phyloP scores from a whole-genome alignment of 2,888 invertebrate species.

The Drosophila prostipennis region DNA sequence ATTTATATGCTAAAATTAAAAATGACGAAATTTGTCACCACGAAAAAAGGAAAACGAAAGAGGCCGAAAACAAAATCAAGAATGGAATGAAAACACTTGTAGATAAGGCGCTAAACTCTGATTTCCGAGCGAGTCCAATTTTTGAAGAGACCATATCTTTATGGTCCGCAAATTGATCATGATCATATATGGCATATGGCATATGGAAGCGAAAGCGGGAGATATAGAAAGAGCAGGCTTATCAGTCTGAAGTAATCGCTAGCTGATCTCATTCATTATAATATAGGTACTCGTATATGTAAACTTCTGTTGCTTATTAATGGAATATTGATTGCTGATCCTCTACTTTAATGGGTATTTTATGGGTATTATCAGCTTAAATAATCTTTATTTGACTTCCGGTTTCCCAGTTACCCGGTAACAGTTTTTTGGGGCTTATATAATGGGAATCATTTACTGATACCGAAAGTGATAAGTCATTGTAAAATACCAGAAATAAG shows the following conservation, averaged over 20 bases:
- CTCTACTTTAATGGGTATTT: constrained; percentile 7
- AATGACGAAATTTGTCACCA: constrained; percentile 66
- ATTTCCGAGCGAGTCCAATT: constrained; percentile 63
- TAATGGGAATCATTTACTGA: background rate
- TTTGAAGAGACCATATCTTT: constrained; percentile 38
- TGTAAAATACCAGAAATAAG: background rate
- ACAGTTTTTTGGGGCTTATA: background rate
- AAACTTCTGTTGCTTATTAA: constrained; percentile 17
- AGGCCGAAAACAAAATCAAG: background rate
- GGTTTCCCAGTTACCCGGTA: background rate
- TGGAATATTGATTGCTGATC: constrained; percentile 20
- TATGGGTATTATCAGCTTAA: background rate
- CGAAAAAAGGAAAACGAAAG: background rate
- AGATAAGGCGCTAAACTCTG: constrained; percentile 46
- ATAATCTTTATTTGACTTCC: background rate
- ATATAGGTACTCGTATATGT: constrained; percentile 11
- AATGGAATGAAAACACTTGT: constrained; percentile 5
- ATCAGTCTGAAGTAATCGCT: constrained; percentile 26
- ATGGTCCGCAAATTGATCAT: constrained; percentile 26
- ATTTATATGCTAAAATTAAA: constrained; percentile 71
- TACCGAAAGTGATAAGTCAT: background rate
- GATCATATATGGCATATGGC: constrained; percentile 13
- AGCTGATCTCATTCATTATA: constrained; percentile 43
- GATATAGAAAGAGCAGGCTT: background rate
- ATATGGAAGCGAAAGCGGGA: background rate